phyloP scores from a whole-genome alignment of 2,113 vertebrate genomes.

The Empidonax alnorum region DNA sequence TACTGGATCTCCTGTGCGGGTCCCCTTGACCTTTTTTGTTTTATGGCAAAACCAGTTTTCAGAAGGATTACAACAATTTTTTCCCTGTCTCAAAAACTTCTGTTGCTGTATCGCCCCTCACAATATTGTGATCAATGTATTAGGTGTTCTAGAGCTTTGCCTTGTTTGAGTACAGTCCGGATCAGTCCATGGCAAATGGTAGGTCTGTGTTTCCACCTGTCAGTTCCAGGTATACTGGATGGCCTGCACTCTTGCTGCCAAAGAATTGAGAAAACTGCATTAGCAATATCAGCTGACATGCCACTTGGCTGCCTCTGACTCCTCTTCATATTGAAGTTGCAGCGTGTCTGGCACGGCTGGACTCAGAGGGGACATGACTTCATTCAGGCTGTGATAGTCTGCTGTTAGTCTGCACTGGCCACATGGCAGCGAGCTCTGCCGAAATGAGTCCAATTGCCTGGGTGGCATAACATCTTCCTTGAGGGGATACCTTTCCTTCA shows the following conservation, averaged over 20 bases:
- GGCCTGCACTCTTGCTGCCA: not conserved
- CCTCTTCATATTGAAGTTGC: not conserved
- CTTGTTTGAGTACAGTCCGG: not conserved
- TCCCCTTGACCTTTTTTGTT: not conserved
- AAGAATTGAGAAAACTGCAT: not conserved
- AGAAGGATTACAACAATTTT: not conserved
- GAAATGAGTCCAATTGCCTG: not conserved
- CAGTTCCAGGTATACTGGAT: not conserved
- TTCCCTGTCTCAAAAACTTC: not conserved
- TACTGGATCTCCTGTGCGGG: fast-evolving
- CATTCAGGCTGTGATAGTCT: not conserved
- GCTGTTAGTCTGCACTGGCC: not conserved
- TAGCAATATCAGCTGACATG: not conserved
- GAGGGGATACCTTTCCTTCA: not conserved
- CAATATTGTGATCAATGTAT: not conserved
- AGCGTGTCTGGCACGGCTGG: not conserved
- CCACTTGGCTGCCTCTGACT: not conserved
- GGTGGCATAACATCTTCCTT: not conserved
- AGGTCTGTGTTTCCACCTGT: not conserved
- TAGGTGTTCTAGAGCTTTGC: not conserved
- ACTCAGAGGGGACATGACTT: not conserved
- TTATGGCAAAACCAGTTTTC: not conserved
- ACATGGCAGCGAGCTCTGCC: not conserved
- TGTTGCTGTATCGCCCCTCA: not conserved
- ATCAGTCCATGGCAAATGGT: not conserved